These are phyloP conservation scores for Muscina levida DNA, from an alignment of 2,888 invertebrate genomes.

Conservation along the genomic window DNA sequence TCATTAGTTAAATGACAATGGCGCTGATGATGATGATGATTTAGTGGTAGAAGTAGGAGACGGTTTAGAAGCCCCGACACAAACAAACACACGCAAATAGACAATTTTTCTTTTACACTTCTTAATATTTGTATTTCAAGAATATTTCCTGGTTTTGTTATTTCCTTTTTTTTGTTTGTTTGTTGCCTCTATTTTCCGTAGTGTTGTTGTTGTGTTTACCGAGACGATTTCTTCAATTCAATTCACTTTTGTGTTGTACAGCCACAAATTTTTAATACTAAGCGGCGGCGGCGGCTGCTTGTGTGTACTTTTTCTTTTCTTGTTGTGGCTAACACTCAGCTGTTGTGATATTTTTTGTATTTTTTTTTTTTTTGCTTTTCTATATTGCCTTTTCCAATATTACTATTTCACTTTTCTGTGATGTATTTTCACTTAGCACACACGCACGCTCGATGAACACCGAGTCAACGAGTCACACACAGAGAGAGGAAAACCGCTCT, in stretches of 20 bases:
- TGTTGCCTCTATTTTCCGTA: not conserved
- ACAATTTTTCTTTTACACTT: not conserved
- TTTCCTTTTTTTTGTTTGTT: not conserved
- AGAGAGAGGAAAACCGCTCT: too few relatives aligned
- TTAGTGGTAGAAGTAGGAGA: too few relatives aligned
- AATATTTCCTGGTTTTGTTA: not conserved
- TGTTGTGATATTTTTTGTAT: too few relatives aligned
- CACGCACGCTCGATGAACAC: not conserved
- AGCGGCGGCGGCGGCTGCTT: not conserved
- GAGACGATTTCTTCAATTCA: too few relatives aligned
- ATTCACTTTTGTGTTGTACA: constrained; percentile 1
- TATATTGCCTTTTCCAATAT: too few relatives aligned
- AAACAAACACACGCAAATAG: not conserved
- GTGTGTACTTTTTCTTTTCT: constrained; percentile 5
- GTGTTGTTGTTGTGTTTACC: too few relatives aligned
- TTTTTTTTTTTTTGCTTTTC: constrained; percentile 11
- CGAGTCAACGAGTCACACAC: too few relatives aligned
- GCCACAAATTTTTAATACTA: not conserved
- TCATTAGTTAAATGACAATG: too few relatives aligned
- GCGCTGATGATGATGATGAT: too few relatives aligned
- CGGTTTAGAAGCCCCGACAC: not conserved
- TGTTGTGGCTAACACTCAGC: not conserved
- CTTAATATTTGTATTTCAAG: too few relatives aligned
- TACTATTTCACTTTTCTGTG: not conserved
- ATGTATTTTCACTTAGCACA: constrained; percentile 36